phyloP scores from a whole-genome alignment of 2,797 vertebrate genomes.

The Spea hammondii region DNA sequence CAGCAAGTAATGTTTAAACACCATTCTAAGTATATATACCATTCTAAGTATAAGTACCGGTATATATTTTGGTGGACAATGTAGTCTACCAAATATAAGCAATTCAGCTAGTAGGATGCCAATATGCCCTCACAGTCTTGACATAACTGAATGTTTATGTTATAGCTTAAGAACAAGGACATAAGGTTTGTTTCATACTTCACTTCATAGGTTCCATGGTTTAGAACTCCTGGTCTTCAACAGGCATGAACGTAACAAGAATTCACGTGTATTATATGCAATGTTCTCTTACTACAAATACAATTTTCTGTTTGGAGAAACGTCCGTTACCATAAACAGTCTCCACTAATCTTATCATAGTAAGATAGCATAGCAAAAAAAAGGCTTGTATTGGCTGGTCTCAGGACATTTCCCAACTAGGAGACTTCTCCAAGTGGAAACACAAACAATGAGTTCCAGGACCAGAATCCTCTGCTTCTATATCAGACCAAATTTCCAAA shows the following conservation, averaged over 20 bases:
- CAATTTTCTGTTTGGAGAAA: neutral
- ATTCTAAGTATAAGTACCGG: too few species aligned
- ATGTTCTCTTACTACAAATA: constrained; percentile 10
- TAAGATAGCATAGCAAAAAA: constrained; percentile 19
- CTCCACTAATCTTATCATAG: constrained; percentile 20
- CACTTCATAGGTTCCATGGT: neutral
- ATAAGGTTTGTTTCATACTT: neutral
- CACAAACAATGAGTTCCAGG: constrained; percentile 32
- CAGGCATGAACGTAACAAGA: neutral
- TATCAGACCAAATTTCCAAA: neutral
- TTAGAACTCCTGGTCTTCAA: neutral
- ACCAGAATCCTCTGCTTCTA: neutral
- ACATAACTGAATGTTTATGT: too few species aligned
- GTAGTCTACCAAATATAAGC: too few species aligned
- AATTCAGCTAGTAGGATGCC: too few species aligned
- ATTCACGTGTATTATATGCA: constrained; percentile 37
- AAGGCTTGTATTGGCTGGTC: constrained; percentile 8
- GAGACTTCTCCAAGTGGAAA: constrained; percentile 36
- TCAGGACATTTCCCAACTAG: neutral
- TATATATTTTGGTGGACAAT: too few species aligned
- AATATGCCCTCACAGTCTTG: too few species aligned
- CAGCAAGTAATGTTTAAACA: too few species aligned
- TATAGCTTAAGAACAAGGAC: too few species aligned
- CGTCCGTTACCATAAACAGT: constrained; percentile 13
- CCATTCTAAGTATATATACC: too few species aligned